Percentiles rank a stretch among this genome's conserved stretches.
Evolutionary conservation across 2,888 invertebrate genomes (phyloP).

Genomic region (Chrysolina haemoptera): DNA sequence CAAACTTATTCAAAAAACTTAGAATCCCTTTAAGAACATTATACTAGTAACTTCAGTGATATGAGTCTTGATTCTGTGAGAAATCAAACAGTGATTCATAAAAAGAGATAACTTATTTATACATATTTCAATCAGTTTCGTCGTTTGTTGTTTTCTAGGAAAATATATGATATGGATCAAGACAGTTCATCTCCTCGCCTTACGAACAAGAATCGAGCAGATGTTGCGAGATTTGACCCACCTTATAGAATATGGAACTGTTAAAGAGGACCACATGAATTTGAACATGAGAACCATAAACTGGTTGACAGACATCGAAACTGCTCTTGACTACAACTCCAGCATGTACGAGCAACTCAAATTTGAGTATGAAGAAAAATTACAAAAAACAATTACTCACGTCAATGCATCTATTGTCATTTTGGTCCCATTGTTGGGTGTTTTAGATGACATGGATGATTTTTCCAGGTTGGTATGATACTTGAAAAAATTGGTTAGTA

Average conservation of each 20-base stretch:
- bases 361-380: constrained; percentile 86
- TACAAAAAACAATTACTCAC: constrained; percentile 79
- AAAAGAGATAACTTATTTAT: too few species aligned
- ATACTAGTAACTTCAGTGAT: too few species aligned
- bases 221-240: constrained; percentile 79
- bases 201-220: constrained; percentile 80
- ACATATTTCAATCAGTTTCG: not conserved
- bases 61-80: too few species aligned
- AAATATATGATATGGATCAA: constrained; percentile 85
- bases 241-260: constrained; percentile 83
- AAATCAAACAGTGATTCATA: too few species aligned
- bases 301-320: constrained; percentile 87
- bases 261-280: constrained; percentile 82
- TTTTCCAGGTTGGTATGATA: constrained; percentile 2
- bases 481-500: too few species aligned
- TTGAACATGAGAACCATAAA: constrained; percentile 87
- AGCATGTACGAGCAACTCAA: constrained; percentile 86
- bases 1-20: too few species aligned
- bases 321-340: constrained; percentile 86
- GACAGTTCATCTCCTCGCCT: constrained; percentile 78
- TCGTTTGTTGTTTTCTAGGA: constrained; percentile 32
- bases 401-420: constrained; percentile 81
- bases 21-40: too few species aligned
- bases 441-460: constrained; percentile 87
- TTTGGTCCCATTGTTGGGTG: constrained; percentile 75